Percentiles rank a stretch among this genome's conserved stretches.
phyloP scores from a whole-genome alignment of 64 coral and sea anemone species.

The Stylophora pistillata region DNA sequence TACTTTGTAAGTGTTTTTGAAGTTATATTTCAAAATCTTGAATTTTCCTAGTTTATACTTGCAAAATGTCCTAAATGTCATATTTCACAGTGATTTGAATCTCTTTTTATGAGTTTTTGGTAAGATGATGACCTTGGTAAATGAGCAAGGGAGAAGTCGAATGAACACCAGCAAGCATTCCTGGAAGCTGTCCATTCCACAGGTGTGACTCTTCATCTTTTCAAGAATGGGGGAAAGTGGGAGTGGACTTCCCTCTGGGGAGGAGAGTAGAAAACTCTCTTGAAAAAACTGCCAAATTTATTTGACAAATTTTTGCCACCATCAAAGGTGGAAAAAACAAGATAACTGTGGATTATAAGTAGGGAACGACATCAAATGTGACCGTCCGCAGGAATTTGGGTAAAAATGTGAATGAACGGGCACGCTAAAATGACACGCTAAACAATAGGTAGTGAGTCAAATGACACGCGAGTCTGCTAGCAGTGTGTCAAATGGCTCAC shows the following conservation, averaged over 20 bases:
- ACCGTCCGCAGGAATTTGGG: no score
- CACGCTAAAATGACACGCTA: no score
- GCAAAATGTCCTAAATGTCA: no score
- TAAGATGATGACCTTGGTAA: background rate
- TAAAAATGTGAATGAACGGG: no score
- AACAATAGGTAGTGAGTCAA: no score
- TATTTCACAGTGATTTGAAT: no score
- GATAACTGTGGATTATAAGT: slow-evolving; percentile 35
- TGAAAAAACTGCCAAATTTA: slow-evolving; percentile 36
- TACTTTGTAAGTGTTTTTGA: no score
- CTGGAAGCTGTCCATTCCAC: background rate
- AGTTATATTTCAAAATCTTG: no score
- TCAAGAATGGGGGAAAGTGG: slow-evolving; percentile 4
- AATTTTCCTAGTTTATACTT: no score
- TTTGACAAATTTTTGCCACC: slow-evolving; percentile 10
- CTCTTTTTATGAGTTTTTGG: background rate
- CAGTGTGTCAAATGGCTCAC: no score
- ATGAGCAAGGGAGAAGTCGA: background rate
- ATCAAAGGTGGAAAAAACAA: background rate
- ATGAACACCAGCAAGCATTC: slow-evolving; percentile 3
- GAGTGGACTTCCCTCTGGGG: slow-evolving; percentile 46
- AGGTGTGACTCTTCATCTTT: slow-evolving; percentile 28
- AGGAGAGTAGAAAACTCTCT: slow-evolving; percentile 23
- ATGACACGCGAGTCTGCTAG: no score
- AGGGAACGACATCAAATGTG: no score